Evolutionary conservation across 37 sponge, comb jelly and placozoan species (phyloP), one percentile per base, ranked within the genome.

Genomic region (Halichondria panicea): DNA sequence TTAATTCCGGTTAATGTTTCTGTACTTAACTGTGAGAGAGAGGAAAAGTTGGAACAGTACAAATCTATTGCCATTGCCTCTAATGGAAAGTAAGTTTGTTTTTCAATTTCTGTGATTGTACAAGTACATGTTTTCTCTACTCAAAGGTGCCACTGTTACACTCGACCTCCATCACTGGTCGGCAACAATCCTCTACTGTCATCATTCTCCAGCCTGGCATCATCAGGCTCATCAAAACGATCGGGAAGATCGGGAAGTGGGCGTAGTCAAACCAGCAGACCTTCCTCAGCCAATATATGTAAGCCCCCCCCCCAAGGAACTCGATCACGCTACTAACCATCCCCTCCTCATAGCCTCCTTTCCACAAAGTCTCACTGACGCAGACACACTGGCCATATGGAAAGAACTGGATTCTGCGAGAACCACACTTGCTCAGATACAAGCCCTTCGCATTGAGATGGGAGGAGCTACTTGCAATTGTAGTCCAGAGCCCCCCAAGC

Each of bases 351-450:
- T 8, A 32, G 31, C 35, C 63, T 2, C 3, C 4, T 11, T 9
- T 9, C 54, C 45, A 5, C 63, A 63, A n/a, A 8, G 28, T 3
- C 40, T 53, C 32, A 67, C 67, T 4, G 53, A 34, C 34, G 77
- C 78, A 40, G 91, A 90, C 27, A 70, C 83, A 1, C 53, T 72
- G 43, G 36, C 79, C 19, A 37, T 94, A 31, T 75, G 63, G 66
- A 71, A 76, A 7, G 95, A 95, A 70, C 56, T 91, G 63, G 84
- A 91, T 28, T 15, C 8, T 9, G 89, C 93, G 18, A 61, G 80
- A 35, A 66, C 75, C 53, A 59, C 66, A 9, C 63, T 95, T 33
- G 95, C 95, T 31, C 89, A 95, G 58, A 46, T 94, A n/a, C 91
- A 90, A 66, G 88, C 93, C 13, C 65, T 94, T 6, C 59, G 33